Evolutionary conservation across 1,140 invertebrate species (phyloP), one percentile per base, ranked within the genome.

Genomic region (Bombus sibiricus): DNA sequence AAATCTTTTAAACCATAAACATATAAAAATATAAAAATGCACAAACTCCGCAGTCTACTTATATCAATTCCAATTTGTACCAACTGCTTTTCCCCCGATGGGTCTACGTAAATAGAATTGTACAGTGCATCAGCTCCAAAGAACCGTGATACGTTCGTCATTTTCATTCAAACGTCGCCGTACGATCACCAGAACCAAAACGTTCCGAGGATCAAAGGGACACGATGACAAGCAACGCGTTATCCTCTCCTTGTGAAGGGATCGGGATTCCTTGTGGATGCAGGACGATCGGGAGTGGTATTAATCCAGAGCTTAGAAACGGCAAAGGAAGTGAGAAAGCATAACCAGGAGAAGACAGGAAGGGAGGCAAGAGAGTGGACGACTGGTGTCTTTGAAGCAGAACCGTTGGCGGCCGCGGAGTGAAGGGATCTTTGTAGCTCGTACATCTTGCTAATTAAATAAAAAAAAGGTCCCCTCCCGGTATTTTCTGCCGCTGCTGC

Each of bases 361-460:
- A 37, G 13, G 41, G 68, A n/a, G 85, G 81, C 69, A 84, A 90
- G 78, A 85, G 64, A 15, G 75, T 41, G 32, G 22, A 53, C 39
- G 34, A 59, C 53, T 25, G 59, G 39, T 76, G 81, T 77, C 74
- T 89, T 88, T 89, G 81, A 87, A 71, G 79, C 66, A 47, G 37
- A 76, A 86, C 76, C 80, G 72, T 89, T 76, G 68, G 39, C 83
- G 80, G 32, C 41, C 73, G 43, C 41, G 22, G 66, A 71, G 62
- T 69, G 72, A 39, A n/a, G 69, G 89, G 89, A 88, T 90, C 91
- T 93, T 93, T 92, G 92, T 89, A 93, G 88, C 87, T 86, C 90
- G 91, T 92, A 91, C 91, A 93, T 93, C 89, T 93, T 88, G 90
- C 91, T 94, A 94, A 94, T 94, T 94, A 93, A 94, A 94, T 94